A percentile compares a stretch with the other conserved stretches of the same genome.
Conservation (phyloP, 1,140 invertebrate species). For the Melipona quadrifasciata region DNA sequence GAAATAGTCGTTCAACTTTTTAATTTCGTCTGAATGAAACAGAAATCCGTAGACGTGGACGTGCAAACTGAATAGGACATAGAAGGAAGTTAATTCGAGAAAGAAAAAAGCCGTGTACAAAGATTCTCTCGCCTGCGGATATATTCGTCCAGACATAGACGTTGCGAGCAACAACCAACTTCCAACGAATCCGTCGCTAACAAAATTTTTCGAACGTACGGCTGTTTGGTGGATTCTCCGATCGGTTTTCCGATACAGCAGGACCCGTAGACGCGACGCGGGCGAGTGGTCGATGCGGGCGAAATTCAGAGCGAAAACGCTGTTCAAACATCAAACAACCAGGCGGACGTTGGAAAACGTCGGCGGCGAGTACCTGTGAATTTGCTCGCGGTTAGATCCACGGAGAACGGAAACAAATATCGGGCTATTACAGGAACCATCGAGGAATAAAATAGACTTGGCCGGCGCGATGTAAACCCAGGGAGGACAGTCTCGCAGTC, state of each 20-base stretch:
- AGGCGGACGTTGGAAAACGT: background rate
- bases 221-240: background rate
- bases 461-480: background rate
- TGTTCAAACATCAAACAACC: conserved; percentile 17
- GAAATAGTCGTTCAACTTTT: background rate
- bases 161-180: background rate
- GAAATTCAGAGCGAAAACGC: background rate
- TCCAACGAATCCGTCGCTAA: background rate
- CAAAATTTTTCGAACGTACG: background rate
- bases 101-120: background rate
- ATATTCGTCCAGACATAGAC: background rate
- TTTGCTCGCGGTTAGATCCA: background rate
- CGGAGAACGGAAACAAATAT: conserved; percentile 18
- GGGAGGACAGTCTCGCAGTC: background rate
- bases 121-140: background rate
- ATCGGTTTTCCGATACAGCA: background rate
- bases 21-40: background rate
- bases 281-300: no score
- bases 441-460: conserved; percentile 37
- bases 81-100: background rate
- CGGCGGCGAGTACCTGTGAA: background rate
- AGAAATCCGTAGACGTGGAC: background rate
- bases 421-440: background rate
- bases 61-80: no score
- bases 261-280: no score